A percentile compares a stretch with the other conserved stretches of the same genome.
Evolutionary conservation across 2,113 vertebrate genomes (phyloP).

Genomic region (Raja brachyura): DNA sequence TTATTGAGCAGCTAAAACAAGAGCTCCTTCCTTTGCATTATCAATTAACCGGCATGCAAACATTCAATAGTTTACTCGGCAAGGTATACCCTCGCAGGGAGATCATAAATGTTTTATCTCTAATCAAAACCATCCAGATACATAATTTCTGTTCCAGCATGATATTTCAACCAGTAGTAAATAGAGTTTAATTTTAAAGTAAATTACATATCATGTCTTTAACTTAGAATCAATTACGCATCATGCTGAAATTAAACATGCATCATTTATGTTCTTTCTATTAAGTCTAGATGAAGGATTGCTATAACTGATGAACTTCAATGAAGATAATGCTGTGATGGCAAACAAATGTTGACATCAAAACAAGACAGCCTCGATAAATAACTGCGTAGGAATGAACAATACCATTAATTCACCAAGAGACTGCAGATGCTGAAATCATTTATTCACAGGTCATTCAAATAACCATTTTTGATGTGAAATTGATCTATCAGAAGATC

Average conservation of each 20-base stretch:
- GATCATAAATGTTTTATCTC: neutral
- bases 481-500: neutral
- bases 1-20: neutral
- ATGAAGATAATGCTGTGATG: neutral
- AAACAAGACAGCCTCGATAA: slow-evolving; percentile 1
- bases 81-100: neutral
- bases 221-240: neutral
- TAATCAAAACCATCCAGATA: neutral
- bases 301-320: neutral
- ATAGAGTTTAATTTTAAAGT: neutral
- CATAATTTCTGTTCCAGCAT: neutral
- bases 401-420: neutral
- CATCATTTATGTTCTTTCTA: neutral
- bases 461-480: neutral
- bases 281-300: neutral
- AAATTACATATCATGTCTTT: neutral
- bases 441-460: slow-evolving; percentile 2
- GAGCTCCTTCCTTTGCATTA: neutral
- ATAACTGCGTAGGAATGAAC: neutral
- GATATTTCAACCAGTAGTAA: neutral
- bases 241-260: neutral
- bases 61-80: neutral
- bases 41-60: neutral
- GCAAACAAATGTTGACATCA: neutral
- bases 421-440: too few species aligned